phyloP scores from a whole-genome alignment of 2,888 invertebrate genomes.

The Cryptus viduatorius region DNA sequence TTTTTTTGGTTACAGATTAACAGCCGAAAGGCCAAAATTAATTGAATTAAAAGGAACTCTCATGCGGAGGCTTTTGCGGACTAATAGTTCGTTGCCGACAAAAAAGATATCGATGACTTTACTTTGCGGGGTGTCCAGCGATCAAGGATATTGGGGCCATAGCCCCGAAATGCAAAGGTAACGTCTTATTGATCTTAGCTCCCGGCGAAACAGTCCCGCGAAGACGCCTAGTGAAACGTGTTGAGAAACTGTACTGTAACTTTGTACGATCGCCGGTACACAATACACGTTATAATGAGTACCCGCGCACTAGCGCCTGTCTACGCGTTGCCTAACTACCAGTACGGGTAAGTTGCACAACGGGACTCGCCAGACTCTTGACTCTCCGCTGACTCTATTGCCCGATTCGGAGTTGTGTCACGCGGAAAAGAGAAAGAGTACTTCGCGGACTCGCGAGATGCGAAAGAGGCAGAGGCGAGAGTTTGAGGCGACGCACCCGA shows the following conservation, averaged over 20 bases:
- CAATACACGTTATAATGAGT: conserved; percentile 68
- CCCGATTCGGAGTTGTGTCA: conserved; percentile 62
- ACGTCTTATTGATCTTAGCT: conserved; percentile 11
- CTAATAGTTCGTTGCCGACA: not conserved
- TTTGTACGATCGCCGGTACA: conserved; percentile 49
- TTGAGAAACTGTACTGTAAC: conserved; percentile 48
- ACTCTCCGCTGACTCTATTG: conserved; percentile 27
- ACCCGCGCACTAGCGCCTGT: conserved; percentile 25
- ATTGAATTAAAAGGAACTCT: not conserved
- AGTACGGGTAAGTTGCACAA: conserved; percentile 50
- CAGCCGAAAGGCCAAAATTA: not conserved
- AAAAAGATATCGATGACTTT: not conserved
- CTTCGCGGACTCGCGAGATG: conserved; percentile 12
- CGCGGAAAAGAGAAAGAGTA: conserved; percentile 43
- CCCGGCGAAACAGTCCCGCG: conserved; percentile 7
- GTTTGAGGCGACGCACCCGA: conserved; percentile 1
- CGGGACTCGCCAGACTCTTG: conserved; percentile 49
- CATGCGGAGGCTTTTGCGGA: not conserved
- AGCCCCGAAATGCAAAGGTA: conserved; percentile 4
- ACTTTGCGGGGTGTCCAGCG: not conserved
- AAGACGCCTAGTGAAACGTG: conserved; percentile 20
- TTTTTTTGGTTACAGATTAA: not conserved
- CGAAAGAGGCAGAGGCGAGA: conserved; percentile 25
- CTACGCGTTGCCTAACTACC: conserved; percentile 55
- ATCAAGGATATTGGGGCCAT: not conserved